Evolutionary conservation across 2,113 vertebrate genomes (phyloP).

Genomic region (Phalacrocorax aristotelis): DNA sequence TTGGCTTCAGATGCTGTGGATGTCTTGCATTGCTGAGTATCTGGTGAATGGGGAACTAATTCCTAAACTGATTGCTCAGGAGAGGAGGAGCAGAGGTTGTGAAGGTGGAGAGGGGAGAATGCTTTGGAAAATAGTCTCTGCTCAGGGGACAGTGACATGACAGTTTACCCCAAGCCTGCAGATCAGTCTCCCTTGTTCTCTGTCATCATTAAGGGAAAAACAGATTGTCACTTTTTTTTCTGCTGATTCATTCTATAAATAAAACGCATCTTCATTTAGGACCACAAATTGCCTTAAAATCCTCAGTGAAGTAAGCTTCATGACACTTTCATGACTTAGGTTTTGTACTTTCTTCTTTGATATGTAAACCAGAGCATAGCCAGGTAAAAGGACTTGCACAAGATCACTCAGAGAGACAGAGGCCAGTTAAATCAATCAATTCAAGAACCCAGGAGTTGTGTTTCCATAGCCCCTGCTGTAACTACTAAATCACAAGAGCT

Average conservation of each 20-base stretch:
- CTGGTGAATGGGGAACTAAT: neutral
- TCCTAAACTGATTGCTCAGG: neutral
- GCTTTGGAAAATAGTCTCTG: neutral
- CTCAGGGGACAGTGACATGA: neutral
- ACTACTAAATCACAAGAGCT: conserved; percentile 13
- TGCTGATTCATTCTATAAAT: neutral
- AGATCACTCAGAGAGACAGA: neutral
- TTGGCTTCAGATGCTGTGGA: neutral
- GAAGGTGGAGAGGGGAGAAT: neutral
- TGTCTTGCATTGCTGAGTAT: neutral
- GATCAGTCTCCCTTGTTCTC: neutral
- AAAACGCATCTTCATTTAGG: neutral
- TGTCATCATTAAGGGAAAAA: neutral
- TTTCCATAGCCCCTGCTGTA: conserved; percentile 36
- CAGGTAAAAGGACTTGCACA: neutral
- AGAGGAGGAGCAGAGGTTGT: neutral
- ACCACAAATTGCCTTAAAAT: neutral
- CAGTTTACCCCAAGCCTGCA: neutral
- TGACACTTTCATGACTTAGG: neutral
- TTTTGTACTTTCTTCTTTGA: neutral
- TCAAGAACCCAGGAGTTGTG: neutral
- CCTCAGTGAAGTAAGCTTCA: neutral
- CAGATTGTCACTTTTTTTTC: neutral
- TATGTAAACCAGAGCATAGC: neutral
- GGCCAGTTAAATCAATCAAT: neutral